Evolutionary conservation across 2,797 vertebrate genomes (phyloP).

Genomic region (Smutsia temminckii): DNA sequence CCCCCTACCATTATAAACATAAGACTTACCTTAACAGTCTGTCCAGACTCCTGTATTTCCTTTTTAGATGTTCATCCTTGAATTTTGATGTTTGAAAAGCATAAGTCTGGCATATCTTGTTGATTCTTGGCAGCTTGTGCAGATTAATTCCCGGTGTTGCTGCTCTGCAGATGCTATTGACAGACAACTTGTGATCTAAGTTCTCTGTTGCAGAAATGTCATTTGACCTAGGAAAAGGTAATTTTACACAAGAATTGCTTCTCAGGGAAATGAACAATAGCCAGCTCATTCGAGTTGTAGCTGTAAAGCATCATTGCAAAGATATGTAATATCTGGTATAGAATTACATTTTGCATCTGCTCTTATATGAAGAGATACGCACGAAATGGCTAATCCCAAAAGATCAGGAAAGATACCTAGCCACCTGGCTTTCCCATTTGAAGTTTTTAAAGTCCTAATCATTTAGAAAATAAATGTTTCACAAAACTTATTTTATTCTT

Average conservation of each 20-base stretch:
- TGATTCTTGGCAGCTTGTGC: constrained; percentile 49
- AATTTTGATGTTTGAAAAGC: constrained; percentile 64
- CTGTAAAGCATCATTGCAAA: constrained; percentile 56
- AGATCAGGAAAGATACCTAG: constrained; percentile 37
- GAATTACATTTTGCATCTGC: constrained; percentile 44
- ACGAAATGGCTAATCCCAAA: constrained; percentile 40
- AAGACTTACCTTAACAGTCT: not conserved
- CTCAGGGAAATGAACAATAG: constrained; percentile 39
- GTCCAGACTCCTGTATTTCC: not conserved
- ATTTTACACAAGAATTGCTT: constrained; percentile 27
- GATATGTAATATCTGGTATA: not conserved
- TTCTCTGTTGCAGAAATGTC: constrained; percentile 34
- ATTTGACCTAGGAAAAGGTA: constrained; percentile 53
- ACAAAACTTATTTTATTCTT: constrained; percentile 4
- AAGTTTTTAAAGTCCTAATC: constrained; percentile 5
- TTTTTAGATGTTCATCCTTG: constrained; percentile 23
- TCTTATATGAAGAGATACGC: constrained; percentile 14
- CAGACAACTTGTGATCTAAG: not conserved
- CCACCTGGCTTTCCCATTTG: not conserved
- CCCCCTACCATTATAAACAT: not conserved
- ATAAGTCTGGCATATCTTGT: constrained; percentile 24
- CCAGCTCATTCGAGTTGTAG: constrained; percentile 10
- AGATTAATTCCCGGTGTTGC: constrained; percentile 40
- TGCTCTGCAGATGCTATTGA: not conserved
- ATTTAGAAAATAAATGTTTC: constrained; percentile 41